Conservation (phyloP, 2,888 invertebrate genomes). For the Noctua janthina region DNA sequence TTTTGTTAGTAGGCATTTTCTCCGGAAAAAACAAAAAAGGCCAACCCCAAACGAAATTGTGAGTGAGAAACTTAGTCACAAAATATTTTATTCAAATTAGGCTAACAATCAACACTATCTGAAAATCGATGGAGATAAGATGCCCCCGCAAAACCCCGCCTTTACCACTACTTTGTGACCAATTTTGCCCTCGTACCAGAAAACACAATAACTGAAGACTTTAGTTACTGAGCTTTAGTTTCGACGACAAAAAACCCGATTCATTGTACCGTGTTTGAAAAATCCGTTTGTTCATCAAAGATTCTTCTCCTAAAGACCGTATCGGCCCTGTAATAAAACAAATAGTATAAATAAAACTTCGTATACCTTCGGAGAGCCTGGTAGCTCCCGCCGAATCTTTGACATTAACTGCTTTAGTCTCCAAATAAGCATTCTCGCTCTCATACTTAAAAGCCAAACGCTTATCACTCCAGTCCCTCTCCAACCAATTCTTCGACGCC, state of each 20-base stretch:
- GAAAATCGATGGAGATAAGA: neutral
- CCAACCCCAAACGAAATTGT: too few relatives aligned
- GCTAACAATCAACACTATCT: neutral
- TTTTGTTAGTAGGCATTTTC: too few relatives aligned
- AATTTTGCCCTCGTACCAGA: neutral
- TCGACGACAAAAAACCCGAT: neutral
- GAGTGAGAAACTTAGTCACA: too few relatives aligned
- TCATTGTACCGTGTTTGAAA: neutral
- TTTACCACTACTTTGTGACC: neutral
- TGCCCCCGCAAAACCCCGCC: neutral
- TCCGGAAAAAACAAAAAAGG: too few relatives aligned
- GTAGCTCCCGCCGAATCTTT: conserved; percentile 95
- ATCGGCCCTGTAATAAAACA: neutral
- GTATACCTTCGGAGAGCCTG: conserved; percentile 92
- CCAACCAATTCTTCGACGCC: conserved; percentile 94
- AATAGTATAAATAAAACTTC: neutral
- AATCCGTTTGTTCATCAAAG: neutral
- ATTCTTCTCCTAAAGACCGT: neutral
- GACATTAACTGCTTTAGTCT: conserved; percentile 92
- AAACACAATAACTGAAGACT: neutral
- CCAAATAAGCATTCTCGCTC: conserved; percentile 92
- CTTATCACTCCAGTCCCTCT: conserved; percentile 98
- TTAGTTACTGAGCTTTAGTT: neutral
- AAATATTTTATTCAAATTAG: too few relatives aligned
- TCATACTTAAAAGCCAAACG: conserved; percentile 94